Conservation (phyloP, 2,888 invertebrate species). For the Nomada ferruginata region DNA sequence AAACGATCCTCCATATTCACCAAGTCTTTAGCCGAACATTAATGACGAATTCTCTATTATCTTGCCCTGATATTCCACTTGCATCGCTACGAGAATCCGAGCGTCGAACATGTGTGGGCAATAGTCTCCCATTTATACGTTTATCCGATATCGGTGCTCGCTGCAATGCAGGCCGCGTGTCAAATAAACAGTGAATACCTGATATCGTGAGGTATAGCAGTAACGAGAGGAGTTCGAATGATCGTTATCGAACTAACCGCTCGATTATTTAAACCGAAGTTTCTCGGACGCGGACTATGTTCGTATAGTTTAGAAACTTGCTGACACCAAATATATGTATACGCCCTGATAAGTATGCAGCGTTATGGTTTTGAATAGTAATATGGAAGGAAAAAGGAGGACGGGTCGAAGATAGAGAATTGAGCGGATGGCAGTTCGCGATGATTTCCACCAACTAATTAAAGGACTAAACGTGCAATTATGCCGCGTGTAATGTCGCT, state of each 20-base stretch:
- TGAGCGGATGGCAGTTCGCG: background rate
- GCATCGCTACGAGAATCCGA: constrained; percentile 8
- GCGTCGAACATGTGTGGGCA: constrained; percentile 18
- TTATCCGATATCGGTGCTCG: constrained; percentile 48
- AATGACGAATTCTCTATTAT: constrained; percentile 7
- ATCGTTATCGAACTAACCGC: constrained; percentile 54
- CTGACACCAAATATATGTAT: background rate
- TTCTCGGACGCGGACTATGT: constrained; percentile 21
- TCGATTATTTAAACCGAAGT: constrained; percentile 43
- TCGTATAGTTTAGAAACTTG: constrained; percentile 50
- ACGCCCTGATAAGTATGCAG: background rate
- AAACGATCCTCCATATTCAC: background rate
- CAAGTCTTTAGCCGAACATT: background rate
- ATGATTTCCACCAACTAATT: no score
- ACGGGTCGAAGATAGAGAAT: background rate
- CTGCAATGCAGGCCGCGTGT: constrained; percentile 41
- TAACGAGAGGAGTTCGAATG: constrained; percentile 55
- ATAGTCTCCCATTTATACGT: constrained; percentile 37
- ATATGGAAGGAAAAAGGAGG: background rate
- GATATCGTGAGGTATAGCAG: constrained; percentile 49
- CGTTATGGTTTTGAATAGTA: background rate
- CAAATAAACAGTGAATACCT: constrained; percentile 53
- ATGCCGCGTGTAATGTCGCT: constrained; percentile 72
- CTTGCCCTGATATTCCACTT: constrained; percentile 21
- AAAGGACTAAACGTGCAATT: constrained; percentile 71